Conservation (phyloP, 2,888 invertebrate species). For the Dione vanillae region DNA sequence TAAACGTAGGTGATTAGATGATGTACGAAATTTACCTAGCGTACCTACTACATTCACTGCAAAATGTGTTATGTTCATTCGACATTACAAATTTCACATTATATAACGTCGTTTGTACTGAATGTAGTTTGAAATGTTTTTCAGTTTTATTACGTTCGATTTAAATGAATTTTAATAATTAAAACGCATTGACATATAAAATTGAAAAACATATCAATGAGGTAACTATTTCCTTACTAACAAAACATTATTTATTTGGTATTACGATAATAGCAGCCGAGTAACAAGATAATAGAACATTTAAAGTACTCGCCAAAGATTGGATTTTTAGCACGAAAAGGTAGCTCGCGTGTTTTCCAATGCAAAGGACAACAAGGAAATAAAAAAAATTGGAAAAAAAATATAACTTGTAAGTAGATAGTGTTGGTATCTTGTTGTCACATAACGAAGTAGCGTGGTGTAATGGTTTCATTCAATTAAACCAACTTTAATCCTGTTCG, state of each 20-base stretch:
- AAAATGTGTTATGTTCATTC: conserved; percentile 23
- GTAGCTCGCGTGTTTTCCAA: conserved; percentile 58
- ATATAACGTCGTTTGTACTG: conserved; percentile 42
- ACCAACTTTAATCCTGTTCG: conserved; percentile 36
- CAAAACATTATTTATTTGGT: conserved; percentile 72
- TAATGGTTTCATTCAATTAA: conserved; percentile 69
- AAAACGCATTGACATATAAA: conserved; percentile 47
- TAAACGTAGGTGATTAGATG: conserved; percentile 77
- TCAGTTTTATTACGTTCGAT: conserved; percentile 45
- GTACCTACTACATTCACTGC: conserved; percentile 61
- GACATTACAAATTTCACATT: not conserved
- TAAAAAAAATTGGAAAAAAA: conserved; percentile 52
- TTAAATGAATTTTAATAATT: not conserved
- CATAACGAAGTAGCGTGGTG: conserved; percentile 77
- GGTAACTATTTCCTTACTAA: conserved; percentile 64
- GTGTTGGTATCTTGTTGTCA: conserved; percentile 68
- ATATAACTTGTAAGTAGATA: conserved; percentile 69
- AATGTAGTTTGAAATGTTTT: conserved; percentile 52
- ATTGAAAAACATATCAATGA: conserved; percentile 66
- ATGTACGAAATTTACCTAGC: conserved; percentile 61
- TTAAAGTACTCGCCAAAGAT: conserved; percentile 74
- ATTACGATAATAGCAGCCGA: conserved; percentile 72
- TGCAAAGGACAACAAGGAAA: conserved; percentile 67
- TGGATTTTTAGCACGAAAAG: conserved; percentile 70
- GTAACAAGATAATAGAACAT: conserved; percentile 68